Conservation (phyloP, 2,113 vertebrate species). For the Pundamilia nyererei region DNA sequence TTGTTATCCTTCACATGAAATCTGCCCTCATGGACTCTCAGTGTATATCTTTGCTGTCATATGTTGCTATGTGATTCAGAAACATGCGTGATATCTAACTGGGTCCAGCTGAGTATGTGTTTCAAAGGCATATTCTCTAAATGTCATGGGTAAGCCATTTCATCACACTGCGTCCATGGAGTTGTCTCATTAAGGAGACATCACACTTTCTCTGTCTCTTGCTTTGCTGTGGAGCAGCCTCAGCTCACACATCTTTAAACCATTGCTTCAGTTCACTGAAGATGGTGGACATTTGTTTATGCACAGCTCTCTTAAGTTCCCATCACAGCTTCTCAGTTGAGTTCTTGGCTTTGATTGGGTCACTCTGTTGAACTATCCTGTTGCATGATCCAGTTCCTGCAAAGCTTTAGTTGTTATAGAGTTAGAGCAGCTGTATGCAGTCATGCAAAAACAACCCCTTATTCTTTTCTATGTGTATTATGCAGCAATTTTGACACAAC, state of each 20-base stretch:
- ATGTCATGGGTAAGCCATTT: not conserved
- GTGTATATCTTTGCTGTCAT: not conserved
- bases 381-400: not conserved
- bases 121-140: not conserved
- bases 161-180: not conserved
- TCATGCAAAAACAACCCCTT: too few relatives aligned
- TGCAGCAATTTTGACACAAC: not conserved
- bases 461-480: not conserved
- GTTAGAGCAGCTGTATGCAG: not conserved
- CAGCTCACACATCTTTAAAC: not conserved
- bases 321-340: not conserved
- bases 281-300: not conserved
- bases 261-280: not conserved
- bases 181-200: not conserved
- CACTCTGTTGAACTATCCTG: not conserved
- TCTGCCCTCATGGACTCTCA: not conserved
- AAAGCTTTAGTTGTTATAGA: not conserved
- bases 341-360: not conserved
- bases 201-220: not conserved
- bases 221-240: not conserved
- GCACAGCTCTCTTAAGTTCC: not conserved
- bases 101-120: not conserved
- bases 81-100: not conserved
- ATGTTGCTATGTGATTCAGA: not conserved
- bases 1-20: not conserved